phyloP scores from a whole-genome alignment of 2,113 vertebrate genomes.

The Ceyx margarethae region DNA sequence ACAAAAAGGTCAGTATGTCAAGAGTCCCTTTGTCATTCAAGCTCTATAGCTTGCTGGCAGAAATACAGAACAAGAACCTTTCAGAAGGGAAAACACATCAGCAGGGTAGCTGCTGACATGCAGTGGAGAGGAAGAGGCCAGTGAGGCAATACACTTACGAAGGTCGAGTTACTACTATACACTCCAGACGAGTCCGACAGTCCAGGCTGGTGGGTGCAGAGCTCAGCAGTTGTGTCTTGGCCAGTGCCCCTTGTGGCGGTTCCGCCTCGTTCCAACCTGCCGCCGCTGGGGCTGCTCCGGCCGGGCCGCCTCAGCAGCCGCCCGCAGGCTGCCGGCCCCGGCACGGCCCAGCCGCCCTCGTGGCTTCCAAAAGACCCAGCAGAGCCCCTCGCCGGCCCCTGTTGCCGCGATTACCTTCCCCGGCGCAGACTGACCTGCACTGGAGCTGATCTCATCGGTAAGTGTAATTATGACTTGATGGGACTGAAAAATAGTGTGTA shows the following conservation, averaged over 20 bases:
- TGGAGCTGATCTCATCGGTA: no score
- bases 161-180: background rate
- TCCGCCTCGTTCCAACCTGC: no score
- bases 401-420: no score
- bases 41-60: background rate
- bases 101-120: background rate
- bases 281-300: no score
- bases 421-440: no score
- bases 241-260: no score
- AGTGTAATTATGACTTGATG: background rate
- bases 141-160: background rate
- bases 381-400: no score
- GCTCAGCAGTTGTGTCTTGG: background rate
- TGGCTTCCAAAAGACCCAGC: no score
- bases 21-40: background rate
- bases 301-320: no score
- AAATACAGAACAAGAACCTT: background rate
- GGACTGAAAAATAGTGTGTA: background rate
- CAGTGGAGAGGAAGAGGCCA: background rate
- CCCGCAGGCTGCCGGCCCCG: background rate
- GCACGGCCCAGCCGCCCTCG: no score
- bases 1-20: constrained; percentile 3
- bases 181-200: background rate
- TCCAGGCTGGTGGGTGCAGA: no score
- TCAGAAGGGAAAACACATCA: background rate